phyloP scores from a whole-genome alignment of 2,888 invertebrate genomes.

The Yponomeuta plumbellus region DNA sequence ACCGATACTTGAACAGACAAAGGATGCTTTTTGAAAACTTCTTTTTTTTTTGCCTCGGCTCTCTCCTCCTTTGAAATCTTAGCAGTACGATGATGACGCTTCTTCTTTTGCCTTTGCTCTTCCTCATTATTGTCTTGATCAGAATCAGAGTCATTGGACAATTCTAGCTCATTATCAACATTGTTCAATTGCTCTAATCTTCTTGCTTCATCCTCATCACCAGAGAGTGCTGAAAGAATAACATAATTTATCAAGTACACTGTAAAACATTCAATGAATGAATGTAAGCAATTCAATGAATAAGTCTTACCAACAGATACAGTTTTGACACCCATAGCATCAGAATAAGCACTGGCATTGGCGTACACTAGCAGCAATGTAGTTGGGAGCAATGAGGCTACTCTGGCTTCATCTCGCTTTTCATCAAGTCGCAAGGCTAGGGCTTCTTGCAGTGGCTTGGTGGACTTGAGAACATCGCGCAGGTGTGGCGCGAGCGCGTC shows the following conservation, averaged over 20 bases:
- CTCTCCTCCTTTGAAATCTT: slow-evolving; percentile 80
- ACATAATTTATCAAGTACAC: slow-evolving; percentile 18
- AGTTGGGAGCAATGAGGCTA: slow-evolving; percentile 85
- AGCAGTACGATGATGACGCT: slow-evolving; percentile 78
- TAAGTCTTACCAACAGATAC: slow-evolving; percentile 58
- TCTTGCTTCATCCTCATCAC: slow-evolving; percentile 83
- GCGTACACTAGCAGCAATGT: slow-evolving; percentile 92
- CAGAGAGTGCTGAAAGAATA: slow-evolving; percentile 70
- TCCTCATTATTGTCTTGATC: slow-evolving; percentile 80
- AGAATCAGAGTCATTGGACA: slow-evolving; percentile 81
- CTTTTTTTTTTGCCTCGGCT: slow-evolving; percentile 81
- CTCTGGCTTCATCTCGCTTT: slow-evolving; percentile 84
- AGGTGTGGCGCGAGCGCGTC: slow-evolving; percentile 90
- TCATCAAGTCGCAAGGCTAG: slow-evolving; percentile 88
- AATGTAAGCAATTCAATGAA: slow-evolving; percentile 12
- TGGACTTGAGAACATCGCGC: slow-evolving; percentile 77
- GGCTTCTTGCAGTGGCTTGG: slow-evolving; percentile 93
- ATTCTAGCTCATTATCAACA: slow-evolving; percentile 70
- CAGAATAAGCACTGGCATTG: slow-evolving; percentile 88
- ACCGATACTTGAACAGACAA: slow-evolving; percentile 81
- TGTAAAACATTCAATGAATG: background rate
- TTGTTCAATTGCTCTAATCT: slow-evolving; percentile 74
- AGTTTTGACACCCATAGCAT: slow-evolving; percentile 80
- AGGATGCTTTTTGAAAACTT: slow-evolving; percentile 83
- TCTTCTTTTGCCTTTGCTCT: slow-evolving; percentile 75